Base-by-base conservation (phyloP, 2,888 invertebrate species). In the Nowickia ferox region DNA sequence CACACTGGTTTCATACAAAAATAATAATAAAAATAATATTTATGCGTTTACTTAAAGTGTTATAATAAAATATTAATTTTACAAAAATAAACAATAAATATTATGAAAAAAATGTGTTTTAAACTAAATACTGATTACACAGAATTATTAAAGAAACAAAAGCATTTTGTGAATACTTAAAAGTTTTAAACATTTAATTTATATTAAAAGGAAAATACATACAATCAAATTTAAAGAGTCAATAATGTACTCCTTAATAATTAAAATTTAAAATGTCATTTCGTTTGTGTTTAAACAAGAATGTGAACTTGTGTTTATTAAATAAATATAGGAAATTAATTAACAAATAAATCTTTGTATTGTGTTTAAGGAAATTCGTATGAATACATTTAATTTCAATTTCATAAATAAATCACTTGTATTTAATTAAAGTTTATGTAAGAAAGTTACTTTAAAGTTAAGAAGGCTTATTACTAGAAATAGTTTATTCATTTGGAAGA, bases 331-430 rank as follows among this genome's bases (percentile, higher is more conserved):
- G 40, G 1, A 38, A 66, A 53, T 61, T 15, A 38, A 57, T 42
- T 19, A 63, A 72, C 66, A 81, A 81, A 81, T 74, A 66, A 57
- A 57, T 72, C 3, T 66, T 80, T 74, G 61, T 40, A 72, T 59
- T 59, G 68, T 30, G 30, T 30, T 30, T 30, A 30, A 30, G 30
- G 30, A 30, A 30, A 46, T 42, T 17, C 17, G 6, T 1, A 17
- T 10, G 11, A n/a, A n/a, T 66, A 48, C 9, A 44, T 68, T 40
- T 17, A 46, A 53, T 48, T 46, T 74, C 17, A 51, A 53, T 74
- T 61, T 51, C 13, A 63, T 81, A 53, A 68, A 48, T 44, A 68
- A 82, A 75, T 75, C 81, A 82, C 81, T 75, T 75, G 30, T 9
- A 9, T 75, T 63, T 19, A 55, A 30, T 22, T 55, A 13, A 19